Conservation (phyloP, 2,113 vertebrate genomes). For the Corapipo altera region DNA sequence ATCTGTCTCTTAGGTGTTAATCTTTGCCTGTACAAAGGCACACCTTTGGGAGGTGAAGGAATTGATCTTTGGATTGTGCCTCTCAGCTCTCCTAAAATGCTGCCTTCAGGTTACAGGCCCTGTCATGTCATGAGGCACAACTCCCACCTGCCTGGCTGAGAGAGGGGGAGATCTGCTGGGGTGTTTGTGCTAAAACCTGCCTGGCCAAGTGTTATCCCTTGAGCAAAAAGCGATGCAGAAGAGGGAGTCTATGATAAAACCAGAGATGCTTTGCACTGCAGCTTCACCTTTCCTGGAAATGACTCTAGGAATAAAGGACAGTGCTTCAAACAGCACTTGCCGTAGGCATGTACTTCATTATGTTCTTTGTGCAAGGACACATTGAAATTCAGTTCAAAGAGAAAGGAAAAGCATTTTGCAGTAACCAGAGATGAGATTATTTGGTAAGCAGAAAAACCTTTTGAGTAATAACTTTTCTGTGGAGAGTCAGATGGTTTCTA, state of each 20-base stretch:
- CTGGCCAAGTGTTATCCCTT: not conserved
- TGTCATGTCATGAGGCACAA: not conserved
- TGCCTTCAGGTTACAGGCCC: not conserved
- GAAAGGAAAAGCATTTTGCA: not conserved
- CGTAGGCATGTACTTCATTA: not conserved
- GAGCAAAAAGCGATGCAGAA: not conserved
- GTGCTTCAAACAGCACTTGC: constrained; percentile 3
- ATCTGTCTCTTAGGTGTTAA: not conserved
- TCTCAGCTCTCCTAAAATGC: not conserved
- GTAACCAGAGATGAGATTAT: constrained; percentile 42
- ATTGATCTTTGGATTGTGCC: not conserved
- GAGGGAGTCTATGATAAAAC: not conserved
- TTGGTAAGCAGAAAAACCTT: constrained; percentile 6
- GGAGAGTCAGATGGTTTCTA: constrained; percentile 7
- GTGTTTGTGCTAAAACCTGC: not conserved
- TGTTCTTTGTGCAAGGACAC: constrained; percentile 6
- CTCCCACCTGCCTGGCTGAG: not conserved
- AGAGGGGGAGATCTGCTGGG: not conserved
- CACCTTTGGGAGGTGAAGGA: not conserved
- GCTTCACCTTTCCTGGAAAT: not conserved
- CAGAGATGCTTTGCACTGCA: not conserved
- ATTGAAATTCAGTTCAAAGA: constrained; percentile 47
- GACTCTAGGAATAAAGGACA: not conserved
- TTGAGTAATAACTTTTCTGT: constrained; percentile 16
- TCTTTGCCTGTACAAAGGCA: not conserved